These are phyloP conservation scores for Biston betularia DNA, from an alignment of 2,888 invertebrate species.

Conservation along the genomic window DNA sequence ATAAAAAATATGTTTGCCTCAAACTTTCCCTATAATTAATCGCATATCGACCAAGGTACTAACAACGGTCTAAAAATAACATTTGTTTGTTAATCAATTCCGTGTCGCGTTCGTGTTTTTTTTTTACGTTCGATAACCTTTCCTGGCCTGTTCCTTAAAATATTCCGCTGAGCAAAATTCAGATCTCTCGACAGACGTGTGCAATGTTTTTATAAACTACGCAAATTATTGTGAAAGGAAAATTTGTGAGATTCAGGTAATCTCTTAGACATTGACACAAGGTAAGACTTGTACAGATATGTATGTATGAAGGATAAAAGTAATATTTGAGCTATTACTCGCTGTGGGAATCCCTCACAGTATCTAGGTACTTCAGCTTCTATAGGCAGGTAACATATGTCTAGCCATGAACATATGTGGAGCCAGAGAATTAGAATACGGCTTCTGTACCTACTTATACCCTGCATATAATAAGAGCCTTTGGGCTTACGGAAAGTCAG, in stretches of 20 bases:
- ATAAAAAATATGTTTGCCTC: neutral
- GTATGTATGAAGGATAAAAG: neutral
- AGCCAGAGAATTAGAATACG: no score
- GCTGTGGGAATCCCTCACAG: neutral
- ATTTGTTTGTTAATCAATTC: conserved; percentile 15
- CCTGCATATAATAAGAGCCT: no score
- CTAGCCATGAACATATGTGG: no score
- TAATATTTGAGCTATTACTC: neutral
- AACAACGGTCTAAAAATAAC: conserved; percentile 21
- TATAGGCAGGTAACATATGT: no score
- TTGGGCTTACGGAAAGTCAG: no score
- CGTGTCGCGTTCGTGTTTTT: conserved; percentile 9
- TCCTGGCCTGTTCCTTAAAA: conserved; percentile 31
- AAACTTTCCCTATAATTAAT: neutral
- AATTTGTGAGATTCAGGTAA: conserved; percentile 4
- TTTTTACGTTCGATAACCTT: conserved; percentile 38
- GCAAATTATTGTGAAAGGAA: neutral
- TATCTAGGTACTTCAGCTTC: neutral
- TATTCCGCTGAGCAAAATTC: conserved; percentile 34
- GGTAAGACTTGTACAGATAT: neutral
- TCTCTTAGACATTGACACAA: neutral
- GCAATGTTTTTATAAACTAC: neutral
- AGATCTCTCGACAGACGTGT: conserved; percentile 1
- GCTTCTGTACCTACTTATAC: no score
- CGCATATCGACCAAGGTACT: neutral